Base-by-base conservation (phyloP, 2,888 invertebrate species). In the Mantis religiosa region DNA sequence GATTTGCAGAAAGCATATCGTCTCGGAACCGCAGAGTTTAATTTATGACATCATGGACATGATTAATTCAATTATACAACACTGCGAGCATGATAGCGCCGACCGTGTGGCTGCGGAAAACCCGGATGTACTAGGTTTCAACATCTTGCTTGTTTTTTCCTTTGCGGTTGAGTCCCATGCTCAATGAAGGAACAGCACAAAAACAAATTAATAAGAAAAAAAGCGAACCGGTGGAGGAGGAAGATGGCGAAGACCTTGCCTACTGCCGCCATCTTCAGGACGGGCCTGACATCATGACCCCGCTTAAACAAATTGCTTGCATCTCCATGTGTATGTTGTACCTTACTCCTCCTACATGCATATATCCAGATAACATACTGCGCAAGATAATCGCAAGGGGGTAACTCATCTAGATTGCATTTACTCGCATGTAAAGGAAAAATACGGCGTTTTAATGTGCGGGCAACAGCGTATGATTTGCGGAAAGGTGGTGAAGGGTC, bases 271-370 rank as follows among this genome's bases (percentile, higher is more conserved):
- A 87, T 87, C 82, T 87, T 34, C 87, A 82, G 87, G 82, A 87
- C 87, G 41, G 82, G 82, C 14, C 88, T 85, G 88, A 88, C 88
- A 85, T 82, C 34, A 41, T 88, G 88, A 88, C 88, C 88, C 84
- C 88, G 82, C 28, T 47, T 88, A 88, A 88, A 88, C 85, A 88
- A 88, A 88, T 85, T 84, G 84, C 85, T 81, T 82, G 34, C n/a
- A 20, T 85, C 88, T 88, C 14, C 4, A 34, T 30, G 47, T 71
- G 28, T 81, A 28, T 86, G 34, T 71, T 82, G 82, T 87, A 82
- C 82, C 82, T 87, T 82, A 82, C 87, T 71, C 25, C 54, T 71
- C 20, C 54, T 71, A 25, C 54, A 3, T 25, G 14, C 54, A 71
- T 71, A 20, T 20, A 71, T 20, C 54, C 25, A 71, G 54, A 71